Evolutionary conservation across 2,888 invertebrate species (phyloP).

Genomic region (Aplocera efformata): DNA sequence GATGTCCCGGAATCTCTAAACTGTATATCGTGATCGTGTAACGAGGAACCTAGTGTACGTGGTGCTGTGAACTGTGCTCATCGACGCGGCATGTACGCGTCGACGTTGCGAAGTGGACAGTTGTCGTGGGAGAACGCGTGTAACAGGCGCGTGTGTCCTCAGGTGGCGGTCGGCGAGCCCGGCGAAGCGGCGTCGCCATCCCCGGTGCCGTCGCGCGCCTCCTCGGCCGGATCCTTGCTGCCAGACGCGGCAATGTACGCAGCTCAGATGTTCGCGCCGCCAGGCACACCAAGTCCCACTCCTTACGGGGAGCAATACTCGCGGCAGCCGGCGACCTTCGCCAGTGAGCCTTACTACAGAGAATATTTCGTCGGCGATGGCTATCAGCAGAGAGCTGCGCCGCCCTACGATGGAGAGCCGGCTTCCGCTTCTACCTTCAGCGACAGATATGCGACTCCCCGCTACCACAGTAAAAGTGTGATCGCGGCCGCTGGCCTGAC

Average conservation of each 20-base stretch:
- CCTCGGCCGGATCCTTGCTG: constrained; percentile 78
- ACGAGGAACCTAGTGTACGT: constrained; percentile 66
- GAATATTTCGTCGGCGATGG: constrained; percentile 87
- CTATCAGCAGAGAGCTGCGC: constrained; percentile 81
- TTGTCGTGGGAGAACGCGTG: constrained; percentile 82
- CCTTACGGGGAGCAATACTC: constrained; percentile 78
- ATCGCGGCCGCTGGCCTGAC: constrained; percentile 90
- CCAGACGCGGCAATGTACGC: constrained; percentile 84
- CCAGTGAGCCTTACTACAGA: constrained; percentile 89
- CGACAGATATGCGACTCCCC: constrained; percentile 84
- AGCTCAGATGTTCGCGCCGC: constrained; percentile 85
- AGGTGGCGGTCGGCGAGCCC: constrained; percentile 78
- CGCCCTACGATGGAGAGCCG: constrained; percentile 78
- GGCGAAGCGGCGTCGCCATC: constrained; percentile 83
- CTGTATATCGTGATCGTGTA: constrained; percentile 62
- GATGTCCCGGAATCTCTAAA: constrained; percentile 46
- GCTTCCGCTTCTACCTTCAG: constrained; percentile 83
- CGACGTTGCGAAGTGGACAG: constrained; percentile 81
- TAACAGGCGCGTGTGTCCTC: constrained; percentile 84
- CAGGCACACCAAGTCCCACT: constrained; percentile 84
- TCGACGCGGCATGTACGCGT: constrained; percentile 79
- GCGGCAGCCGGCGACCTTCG: constrained; percentile 80
- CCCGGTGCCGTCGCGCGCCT: constrained; percentile 83
- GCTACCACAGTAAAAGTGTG: constrained; percentile 86
- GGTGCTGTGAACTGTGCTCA: constrained; percentile 72